These are phyloP conservation scores for Paramormyrops kingsleyae DNA, from an alignment of 2,113 vertebrate genomes.

Conservation along the genomic window DNA sequence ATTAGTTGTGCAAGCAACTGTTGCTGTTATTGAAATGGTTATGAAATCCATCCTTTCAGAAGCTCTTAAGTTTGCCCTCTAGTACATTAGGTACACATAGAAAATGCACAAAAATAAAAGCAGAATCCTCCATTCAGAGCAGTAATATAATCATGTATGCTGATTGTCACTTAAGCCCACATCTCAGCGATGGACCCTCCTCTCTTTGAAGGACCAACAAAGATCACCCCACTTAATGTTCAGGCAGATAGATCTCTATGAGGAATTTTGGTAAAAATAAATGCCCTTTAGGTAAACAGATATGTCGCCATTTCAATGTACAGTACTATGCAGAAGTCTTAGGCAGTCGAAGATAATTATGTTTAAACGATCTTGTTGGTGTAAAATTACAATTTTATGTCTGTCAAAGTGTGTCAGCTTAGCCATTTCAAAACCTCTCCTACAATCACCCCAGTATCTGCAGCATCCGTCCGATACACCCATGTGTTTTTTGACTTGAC, in stretches of 20 bases:
- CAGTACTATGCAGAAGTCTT: neutral
- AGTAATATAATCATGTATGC: neutral
- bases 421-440: neutral
- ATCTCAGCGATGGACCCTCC: neutral
- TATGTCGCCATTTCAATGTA: neutral
- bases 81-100: neutral
- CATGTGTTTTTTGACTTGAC: neutral
- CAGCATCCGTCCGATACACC: neutral
- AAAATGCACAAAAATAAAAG: neutral
- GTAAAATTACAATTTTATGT: neutral
- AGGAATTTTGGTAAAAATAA: neutral
- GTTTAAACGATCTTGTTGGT: neutral
- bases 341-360: neutral
- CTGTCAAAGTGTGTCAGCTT: neutral
- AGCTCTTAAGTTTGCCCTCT: neutral
- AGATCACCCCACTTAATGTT: neutral
- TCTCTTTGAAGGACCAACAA: neutral
- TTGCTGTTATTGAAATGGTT: neutral
- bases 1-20: neutral
- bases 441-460: neutral
- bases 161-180: neutral
- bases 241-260: neutral
- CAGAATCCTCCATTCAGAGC: neutral
- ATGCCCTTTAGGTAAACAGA: neutral
- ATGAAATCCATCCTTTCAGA: neutral